Evolutionary conservation across 1,140 invertebrate species (phyloP), one percentile per base, ranked within the genome.

Genomic region (Hycleus phaleratus): DNA sequence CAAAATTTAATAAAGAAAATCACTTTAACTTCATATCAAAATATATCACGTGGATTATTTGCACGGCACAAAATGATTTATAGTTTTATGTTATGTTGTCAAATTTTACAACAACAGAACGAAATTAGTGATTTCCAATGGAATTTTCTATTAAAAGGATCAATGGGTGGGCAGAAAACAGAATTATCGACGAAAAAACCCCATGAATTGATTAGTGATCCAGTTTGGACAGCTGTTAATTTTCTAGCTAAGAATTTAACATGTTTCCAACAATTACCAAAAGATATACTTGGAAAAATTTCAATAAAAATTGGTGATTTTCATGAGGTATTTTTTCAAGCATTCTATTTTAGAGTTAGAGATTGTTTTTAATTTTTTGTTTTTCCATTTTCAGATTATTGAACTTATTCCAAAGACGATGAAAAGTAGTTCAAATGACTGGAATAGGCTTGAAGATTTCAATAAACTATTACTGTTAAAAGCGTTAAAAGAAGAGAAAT

Each of bases 51-150:
- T 26, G 86, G 85, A 0, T 76, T 96, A 4, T 96, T 96, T 75
- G 92, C 95, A 74, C 85, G 87, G 64, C 91, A 97, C 71, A 95
- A 95, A 78, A 76, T 95, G 0, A 84, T 95, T 26, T 95, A 88
- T 69, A 89, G 87, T 66, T 91, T 94, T 63, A 81, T 95, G 74
- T 72, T 93, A 6, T 90, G 89, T 65, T 75, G 84, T 12, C 85
- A 87, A 3, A 86, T 94, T 58, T 80, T 85, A 67, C 78, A 83
- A 38, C 80, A 88, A 59, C 75, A 75, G 1, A 75, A 75, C 0
- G 56, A 72, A 4, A 80, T 92, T 4, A 70, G 66, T 0, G 73
- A 78, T 1, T 61, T 66, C 0, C 81, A 90, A 62, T 90, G 85
- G 83, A 84, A 85, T 72, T 92, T 86, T 69, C 78, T 92, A 54